Evolutionary conservation across 2,113 vertebrate genomes (phyloP), one percentile per base, ranked within the genome.

Genomic region (Ammodytes dubius): DNA sequence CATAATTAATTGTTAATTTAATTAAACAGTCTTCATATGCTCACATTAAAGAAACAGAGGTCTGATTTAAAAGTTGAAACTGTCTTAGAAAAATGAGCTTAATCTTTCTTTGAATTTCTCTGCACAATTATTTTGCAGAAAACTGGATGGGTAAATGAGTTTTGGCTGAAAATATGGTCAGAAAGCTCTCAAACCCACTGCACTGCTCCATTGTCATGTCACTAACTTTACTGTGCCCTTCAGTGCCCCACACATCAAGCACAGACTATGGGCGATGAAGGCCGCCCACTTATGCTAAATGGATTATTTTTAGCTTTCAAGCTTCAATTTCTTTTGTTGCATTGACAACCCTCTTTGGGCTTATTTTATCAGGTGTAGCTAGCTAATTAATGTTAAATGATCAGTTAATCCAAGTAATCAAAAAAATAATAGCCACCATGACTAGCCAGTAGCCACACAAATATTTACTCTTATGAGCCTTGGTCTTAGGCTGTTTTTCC

Each of bases 261-360:
- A n/a, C 42, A 65, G 37, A 46, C n/a, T 15, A 35, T 14, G 37
- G 11, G 4, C 15, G 6, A 7, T 54, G 40, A 27, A 27, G 27
- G 19, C 17, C 10, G 9, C 13, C 50, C 59, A 54, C 50, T 35
- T 54, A n/a, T 37, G 60, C 9, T 43, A 7, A 56, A 65, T 1
- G 0, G 13, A 53, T 60, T 72, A 72, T 60, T 72, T 72, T 72
- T 60, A 60, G 70, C 56, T 49, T 14, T n/a, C 15, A 13, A 47
- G 70, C 56, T 72, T 47, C 27, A 39, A 2, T 72, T 37, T 59
- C 70, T 49, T 14, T 49, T 37, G 53, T 46, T 58, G 42, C 69
- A 71, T 27, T 43, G 52, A 56, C 12, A 70, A 35, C 53, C 40
- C 57, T 45, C 50, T n/a, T 39, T 2, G 19, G 19, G 19, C 42